Evolutionary conservation across 2,113 vertebrate species (phyloP).

Genomic region (Puntigrus tetrazona): DNA sequence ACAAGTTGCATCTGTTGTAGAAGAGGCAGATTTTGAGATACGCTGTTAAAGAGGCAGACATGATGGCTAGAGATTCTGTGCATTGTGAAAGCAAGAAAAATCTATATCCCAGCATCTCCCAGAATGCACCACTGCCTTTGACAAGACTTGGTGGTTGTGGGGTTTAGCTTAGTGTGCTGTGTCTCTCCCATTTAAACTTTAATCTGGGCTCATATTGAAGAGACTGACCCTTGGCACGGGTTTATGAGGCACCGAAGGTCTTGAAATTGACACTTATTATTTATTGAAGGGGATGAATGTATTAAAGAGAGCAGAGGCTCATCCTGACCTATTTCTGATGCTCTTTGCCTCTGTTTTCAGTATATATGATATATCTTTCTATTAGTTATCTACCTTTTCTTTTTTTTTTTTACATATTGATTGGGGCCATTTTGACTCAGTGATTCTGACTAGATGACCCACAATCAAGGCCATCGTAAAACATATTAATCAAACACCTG

Average conservation of each 20-base stretch:
- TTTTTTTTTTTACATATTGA: not conserved
- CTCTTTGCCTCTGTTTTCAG: not conserved
- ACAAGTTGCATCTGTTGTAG: not conserved
- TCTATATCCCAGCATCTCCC: not conserved
- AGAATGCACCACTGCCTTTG: not conserved
- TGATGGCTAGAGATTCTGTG: not conserved
- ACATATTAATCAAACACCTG: not conserved
- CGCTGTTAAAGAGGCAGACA: not conserved
- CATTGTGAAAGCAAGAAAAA: not conserved
- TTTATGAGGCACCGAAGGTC: slow-evolving; percentile 53
- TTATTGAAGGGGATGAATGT: slow-evolving; percentile 62
- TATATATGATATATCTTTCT: not conserved
- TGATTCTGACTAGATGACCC: not conserved
- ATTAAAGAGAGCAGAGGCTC: slow-evolving; percentile 33
- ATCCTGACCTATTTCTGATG: not conserved
- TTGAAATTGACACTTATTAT: slow-evolving; percentile 59
- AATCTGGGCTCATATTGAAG: slow-evolving; percentile 53
- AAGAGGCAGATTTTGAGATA: not conserved
- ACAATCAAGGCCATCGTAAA: not conserved
- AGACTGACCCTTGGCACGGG: slow-evolving; percentile 52
- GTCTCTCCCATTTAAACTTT: slow-evolving; percentile 58
- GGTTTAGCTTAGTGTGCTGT: not conserved
- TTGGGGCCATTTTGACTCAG: too few relatives aligned
- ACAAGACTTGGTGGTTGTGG: not conserved
- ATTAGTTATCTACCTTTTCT: not conserved